phyloP scores from a whole-genome alignment of 1,140 invertebrate genomes.

The Macrobrachium nipponense region DNA sequence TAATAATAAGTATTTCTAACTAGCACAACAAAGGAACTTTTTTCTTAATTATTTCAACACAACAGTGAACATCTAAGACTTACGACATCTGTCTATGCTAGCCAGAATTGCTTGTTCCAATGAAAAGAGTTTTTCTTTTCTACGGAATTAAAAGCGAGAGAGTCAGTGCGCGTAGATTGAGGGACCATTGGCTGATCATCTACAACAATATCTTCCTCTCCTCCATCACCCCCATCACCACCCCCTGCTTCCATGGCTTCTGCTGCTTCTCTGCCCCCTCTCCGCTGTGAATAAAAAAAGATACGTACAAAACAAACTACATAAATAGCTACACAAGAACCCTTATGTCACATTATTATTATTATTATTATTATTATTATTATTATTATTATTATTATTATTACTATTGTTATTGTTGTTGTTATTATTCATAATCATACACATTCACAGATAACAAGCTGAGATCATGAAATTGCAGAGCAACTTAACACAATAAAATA shows the following conservation, averaged over 20 bases:
- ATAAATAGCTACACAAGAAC: too few species aligned
- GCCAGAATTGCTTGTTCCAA: conserved; percentile 91
- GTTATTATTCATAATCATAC: too few species aligned
- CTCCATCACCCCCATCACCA: conserved; percentile 63
- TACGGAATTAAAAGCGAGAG: conserved; percentile 70
- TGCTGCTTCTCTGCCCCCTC: conserved; percentile 75
- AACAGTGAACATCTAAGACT: conserved; percentile 64
- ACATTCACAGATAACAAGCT: too few species aligned
- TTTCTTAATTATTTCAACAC: too few species aligned
- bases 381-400: too few species aligned
- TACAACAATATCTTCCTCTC: conserved; percentile 84
- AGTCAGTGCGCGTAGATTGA: conserved; percentile 19
- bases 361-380: too few species aligned
- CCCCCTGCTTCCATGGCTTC: conserved; percentile 64
- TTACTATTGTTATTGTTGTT: too few species aligned
- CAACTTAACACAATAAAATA: background rate
- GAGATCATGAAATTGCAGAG: too few species aligned
- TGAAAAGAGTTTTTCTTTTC: conserved; percentile 80
- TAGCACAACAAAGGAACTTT: too few species aligned
- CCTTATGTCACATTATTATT: too few species aligned
- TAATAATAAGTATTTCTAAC: too few species aligned
- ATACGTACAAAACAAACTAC: background rate
- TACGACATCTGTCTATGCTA: conserved; percentile 90
- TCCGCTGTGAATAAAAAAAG: conserved; percentile 68
- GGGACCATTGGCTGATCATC: conserved; percentile 70